Percentiles rank a stretch among this genome's conserved stretches.
Conservation (phyloP, 2,888 invertebrate genomes). For the Lasioglossum malachurum region DNA sequence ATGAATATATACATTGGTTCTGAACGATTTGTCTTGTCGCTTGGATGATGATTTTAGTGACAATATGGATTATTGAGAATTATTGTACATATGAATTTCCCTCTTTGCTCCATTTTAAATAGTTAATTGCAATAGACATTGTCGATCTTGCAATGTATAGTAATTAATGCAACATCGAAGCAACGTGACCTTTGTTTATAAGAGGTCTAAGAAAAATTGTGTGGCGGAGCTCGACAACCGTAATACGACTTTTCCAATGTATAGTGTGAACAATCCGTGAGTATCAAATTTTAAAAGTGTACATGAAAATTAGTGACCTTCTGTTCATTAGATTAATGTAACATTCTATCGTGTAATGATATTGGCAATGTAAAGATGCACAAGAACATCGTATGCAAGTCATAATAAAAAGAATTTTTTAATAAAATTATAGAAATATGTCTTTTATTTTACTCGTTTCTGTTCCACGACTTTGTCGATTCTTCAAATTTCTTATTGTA, state of each 20-base stretch:
- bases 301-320: slow-evolving; percentile 61
- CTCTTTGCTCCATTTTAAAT: slow-evolving; percentile 61
- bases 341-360: slow-evolving; percentile 57
- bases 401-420: slow-evolving; percentile 78
- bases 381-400: slow-evolving; percentile 72
- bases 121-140: slow-evolving; percentile 57
- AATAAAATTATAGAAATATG: slow-evolving; percentile 67
- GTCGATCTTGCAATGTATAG: slow-evolving; percentile 50
- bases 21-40: neutral
- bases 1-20: slow-evolving; percentile 7
- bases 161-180: slow-evolving; percentile 45
- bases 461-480: slow-evolving; percentile 22
- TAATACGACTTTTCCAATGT: slow-evolving; percentile 60
- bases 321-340: slow-evolving; percentile 63
- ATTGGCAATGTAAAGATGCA: slow-evolving; percentile 76
- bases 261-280: slow-evolving; percentile 49
- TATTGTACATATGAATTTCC: slow-evolving; percentile 40
- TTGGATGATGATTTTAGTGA: neutral
- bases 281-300: slow-evolving; percentile 61
- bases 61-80: neutral
- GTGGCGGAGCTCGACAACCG: slow-evolving; percentile 67
- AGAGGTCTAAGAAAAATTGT: slow-evolving; percentile 60
- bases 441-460: slow-evolving; percentile 50
- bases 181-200: slow-evolving; percentile 46
- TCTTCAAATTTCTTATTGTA: slow-evolving; percentile 38